Evolutionary conservation across 2,888 invertebrate genomes (phyloP).

Genomic region (Polymixis lichenea): DNA sequence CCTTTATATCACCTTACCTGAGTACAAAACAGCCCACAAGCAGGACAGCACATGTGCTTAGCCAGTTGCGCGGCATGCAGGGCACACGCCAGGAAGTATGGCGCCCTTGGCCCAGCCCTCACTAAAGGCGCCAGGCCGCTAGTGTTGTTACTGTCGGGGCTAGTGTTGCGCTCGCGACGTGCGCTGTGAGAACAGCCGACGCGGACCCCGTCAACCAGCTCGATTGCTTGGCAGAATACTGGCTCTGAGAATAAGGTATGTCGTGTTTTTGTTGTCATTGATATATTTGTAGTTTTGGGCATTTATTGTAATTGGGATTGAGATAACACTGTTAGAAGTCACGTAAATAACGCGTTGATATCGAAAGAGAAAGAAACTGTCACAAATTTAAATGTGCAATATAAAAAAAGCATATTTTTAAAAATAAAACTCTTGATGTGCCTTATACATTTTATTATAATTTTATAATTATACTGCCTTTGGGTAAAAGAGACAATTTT

Average conservation of each 20-base stretch:
- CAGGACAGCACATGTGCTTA: constrained; percentile 96
- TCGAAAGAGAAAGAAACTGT: no score
- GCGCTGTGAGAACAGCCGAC: constrained; percentile 95
- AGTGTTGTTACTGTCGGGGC: constrained; percentile 33
- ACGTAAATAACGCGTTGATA: no score
- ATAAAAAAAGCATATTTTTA: no score
- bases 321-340: background rate
- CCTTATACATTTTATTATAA: no score
- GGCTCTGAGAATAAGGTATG: constrained; percentile 80
- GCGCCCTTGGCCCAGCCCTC: constrained; percentile 93
- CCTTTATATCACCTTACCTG: constrained; percentile 89
- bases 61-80: constrained; percentile 94
- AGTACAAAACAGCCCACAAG: constrained; percentile 96
- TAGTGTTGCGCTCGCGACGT: constrained; percentile 61
- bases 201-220: constrained; percentile 93
- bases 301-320: background rate
- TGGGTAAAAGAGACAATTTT: no score
- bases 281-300: background rate
- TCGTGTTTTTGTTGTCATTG: background rate
- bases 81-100: constrained; percentile 95
- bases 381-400: no score
- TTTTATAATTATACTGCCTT: no score
- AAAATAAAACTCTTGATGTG: no score
- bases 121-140: constrained; percentile 87
- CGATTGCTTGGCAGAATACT: constrained; percentile 94